A percentile compares a stretch with the other conserved stretches of the same genome.
phyloP scores from a whole-genome alignment of 2,113 vertebrate genomes.

The Pontoporia blainvillei region DNA sequence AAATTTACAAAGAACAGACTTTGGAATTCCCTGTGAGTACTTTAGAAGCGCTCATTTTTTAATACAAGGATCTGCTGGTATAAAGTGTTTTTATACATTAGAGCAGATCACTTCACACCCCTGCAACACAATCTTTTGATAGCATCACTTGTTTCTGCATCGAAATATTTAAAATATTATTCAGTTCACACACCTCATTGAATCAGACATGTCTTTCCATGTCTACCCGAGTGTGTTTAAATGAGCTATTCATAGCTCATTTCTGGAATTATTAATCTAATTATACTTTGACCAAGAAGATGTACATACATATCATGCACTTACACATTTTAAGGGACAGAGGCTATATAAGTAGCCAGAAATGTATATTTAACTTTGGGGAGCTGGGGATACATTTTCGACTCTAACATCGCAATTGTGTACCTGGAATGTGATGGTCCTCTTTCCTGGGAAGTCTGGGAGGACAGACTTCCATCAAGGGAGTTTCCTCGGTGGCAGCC shows the following conservation, averaged over 20 bases:
- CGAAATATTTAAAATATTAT: constrained; percentile 30
- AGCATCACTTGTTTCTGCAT: background rate
- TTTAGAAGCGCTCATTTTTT: background rate
- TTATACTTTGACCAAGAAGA: background rate
- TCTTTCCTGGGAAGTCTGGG: constrained; percentile 87
- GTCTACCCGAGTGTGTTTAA: background rate
- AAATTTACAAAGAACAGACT: background rate
- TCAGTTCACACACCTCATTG: constrained; percentile 1
- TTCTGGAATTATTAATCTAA: background rate
- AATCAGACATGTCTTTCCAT: background rate
- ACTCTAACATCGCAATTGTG: background rate
- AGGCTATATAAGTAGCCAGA: background rate
- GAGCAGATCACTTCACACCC: background rate
- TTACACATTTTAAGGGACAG: background rate
- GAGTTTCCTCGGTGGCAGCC: constrained; percentile 95
- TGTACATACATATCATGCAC: background rate
- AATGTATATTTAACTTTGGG: background rate
- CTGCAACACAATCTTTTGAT: background rate
- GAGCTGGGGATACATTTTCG: background rate
- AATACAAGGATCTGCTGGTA: background rate
- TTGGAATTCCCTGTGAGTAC: background rate
- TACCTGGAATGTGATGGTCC: constrained; percentile 92
- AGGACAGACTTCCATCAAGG: constrained; percentile 91
- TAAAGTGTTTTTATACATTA: background rate
- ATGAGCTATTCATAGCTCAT: background rate